These are phyloP conservation scores for Aphis craccivora DNA, from an alignment of 1,140 invertebrate species.

Conservation along the genomic window DNA sequence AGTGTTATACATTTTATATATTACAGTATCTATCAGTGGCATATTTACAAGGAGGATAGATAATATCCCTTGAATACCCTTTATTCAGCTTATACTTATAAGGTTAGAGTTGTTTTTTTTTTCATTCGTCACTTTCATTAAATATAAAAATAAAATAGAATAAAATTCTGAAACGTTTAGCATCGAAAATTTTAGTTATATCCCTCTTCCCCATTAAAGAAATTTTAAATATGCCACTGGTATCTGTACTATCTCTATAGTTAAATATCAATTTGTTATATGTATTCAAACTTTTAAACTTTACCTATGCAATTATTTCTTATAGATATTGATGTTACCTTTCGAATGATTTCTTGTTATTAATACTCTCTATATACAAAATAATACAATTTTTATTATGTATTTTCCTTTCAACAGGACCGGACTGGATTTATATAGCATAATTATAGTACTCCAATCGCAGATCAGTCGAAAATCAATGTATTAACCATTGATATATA, in stretches of 20 bases:
- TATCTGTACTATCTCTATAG: not conserved
- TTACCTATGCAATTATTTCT: not conserved
- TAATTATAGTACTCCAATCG: not conserved
- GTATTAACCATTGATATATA: too few species aligned
- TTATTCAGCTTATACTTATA: too few species aligned
- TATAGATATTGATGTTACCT: not conserved
- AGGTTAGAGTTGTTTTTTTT: too few species aligned
- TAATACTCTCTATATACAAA: not conserved
- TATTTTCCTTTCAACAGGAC: not conserved
- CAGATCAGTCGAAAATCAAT: not conserved
- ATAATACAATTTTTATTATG: not conserved
- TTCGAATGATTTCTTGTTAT: not conserved
- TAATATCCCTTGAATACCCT: too few species aligned
- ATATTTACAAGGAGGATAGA: too few species aligned
- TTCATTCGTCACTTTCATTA: too few species aligned
- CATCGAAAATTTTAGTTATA: too few species aligned
- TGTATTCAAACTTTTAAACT: not conserved
- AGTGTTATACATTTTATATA: not conserved
- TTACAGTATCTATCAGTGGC: too few species aligned
- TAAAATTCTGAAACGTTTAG: too few species aligned
- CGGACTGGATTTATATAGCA: not conserved
- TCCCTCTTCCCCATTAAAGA: too few species aligned
- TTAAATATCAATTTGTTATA: not conserved
- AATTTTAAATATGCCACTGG: too few species aligned
- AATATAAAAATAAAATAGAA: too few species aligned